Evolutionary conservation across 2,113 vertebrate genomes (phyloP), one percentile per base, ranked within the genome.

Genomic region (Takifugu bimaculatus): DNA sequence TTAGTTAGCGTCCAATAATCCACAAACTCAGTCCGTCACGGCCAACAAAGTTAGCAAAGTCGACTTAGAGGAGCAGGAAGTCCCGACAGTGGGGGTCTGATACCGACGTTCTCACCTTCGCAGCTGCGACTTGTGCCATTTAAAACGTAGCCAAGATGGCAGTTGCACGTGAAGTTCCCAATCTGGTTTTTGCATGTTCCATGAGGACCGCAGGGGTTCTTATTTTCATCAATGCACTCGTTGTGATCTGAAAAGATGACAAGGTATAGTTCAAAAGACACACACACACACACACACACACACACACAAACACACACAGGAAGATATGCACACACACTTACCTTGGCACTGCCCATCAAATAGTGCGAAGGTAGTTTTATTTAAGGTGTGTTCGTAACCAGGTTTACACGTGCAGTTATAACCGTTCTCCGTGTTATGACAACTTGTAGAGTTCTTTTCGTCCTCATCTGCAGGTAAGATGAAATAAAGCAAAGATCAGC

Each of bases 111-210:
- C 75, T 86, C 70, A 89, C 89, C 88, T 78, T 0, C n/a, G 52
- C 89, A 91, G 1, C 0, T 1, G 2, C 0, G 0, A 3, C 1
- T 4, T 2, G 1, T 62, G 53, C 0, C 25, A 26, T 0, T 0
- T 0, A 15, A 59, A 3, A 3, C 13, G 44, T 84, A 90, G 2
- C 89, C 88, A 6, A 0, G 2, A 0, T 11, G 27, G 53, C 90
- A 91, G 28, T 0, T 54, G 68, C 88, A 91, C 0, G 0, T 6
- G 71, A 68, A 89, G 56, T 12, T 59, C 29, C 88, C 87, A 4
- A 70, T 59, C 20, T n/a, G 39, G 80, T 90, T 91, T 0, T 0
- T 0, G 58, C 89, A 91, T 1, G 3, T 9, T 6, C 65, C 68
- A 4, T 1, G 1, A 0, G 0, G 5, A 25, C 72, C 79, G 42